A percentile compares a stretch with the other conserved stretches of the same genome.
Conservation (phyloP, 2,888 invertebrate species). For the Platycheirus rosarum region DNA sequence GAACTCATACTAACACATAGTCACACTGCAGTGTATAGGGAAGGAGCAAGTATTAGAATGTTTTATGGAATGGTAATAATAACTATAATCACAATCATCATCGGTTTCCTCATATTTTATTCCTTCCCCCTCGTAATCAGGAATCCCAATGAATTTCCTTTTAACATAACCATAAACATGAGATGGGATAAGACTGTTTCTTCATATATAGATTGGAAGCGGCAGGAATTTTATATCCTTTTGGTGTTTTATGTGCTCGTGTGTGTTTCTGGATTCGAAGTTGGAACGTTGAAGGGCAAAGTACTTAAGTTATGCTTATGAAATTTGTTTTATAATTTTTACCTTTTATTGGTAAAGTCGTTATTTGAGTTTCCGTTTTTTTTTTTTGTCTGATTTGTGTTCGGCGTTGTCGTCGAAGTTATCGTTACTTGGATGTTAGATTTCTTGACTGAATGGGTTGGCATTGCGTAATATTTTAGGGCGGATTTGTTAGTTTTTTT, state of each 20-base stretch:
- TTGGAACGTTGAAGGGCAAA: constrained; percentile 49
- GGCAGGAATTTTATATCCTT: constrained; percentile 49
- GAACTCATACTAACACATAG: constrained; percentile 39
- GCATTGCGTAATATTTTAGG: constrained; percentile 30
- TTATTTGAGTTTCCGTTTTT: constrained; percentile 69
- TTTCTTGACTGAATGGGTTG: constrained; percentile 25
- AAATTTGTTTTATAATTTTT: constrained; percentile 70
- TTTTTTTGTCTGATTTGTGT: constrained; percentile 44
- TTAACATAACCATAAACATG: constrained; percentile 71
- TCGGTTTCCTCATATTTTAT: constrained; percentile 72
- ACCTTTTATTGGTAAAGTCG: constrained; percentile 73
- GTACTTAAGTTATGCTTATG: constrained; percentile 67
- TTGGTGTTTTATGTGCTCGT: constrained; percentile 22
- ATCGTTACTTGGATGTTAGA: constrained; percentile 29
- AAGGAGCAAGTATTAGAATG: constrained; percentile 58
- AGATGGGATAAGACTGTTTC: constrained; percentile 70
- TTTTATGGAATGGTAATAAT: constrained; percentile 74
- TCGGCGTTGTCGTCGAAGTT: constrained; percentile 23
- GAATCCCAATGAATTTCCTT: constrained; percentile 73
- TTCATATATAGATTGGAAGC: constrained; percentile 70
- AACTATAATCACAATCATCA: constrained; percentile 72
- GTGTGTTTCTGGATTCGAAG: constrained; percentile 11
- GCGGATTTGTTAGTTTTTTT: constrained; percentile 27
- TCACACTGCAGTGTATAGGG: constrained; percentile 21
- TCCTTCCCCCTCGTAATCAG: constrained; percentile 72